Evolutionary conservation across 2,113 vertebrate genomes (phyloP), one percentile per base, ranked within the genome.

Genomic region (Chrysochloris asiatica): DNA sequence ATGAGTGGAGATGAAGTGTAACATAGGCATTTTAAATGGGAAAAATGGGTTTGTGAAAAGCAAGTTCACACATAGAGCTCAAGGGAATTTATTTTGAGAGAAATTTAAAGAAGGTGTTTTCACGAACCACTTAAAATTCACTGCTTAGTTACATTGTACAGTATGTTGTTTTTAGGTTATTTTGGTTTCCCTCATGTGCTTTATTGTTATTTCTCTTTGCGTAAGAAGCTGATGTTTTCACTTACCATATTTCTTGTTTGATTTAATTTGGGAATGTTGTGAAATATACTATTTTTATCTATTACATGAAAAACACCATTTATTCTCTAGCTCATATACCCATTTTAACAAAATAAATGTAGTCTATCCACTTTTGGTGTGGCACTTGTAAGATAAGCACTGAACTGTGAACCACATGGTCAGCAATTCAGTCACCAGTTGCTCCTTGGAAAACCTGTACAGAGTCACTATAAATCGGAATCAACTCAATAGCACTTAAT

Each of bases 81-180:
- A 54, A 65, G 59, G 30, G 83, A 86, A 80, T 16, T 88, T 93
- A 85, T 90, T 94, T 61, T 92, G 90, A 91, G 78, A 88, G 56
- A 95, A 73, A 69, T 93, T 17, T 75, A 47, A 86, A 45, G 56
- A 89, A 86, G 65, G 76, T 81, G 88, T 95, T 93, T 92, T 94
- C 76, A 92, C 0, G 1, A 94, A 88, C 41, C 43, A 85, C 83
- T 91, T 78, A 80, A 90, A 84, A 92, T 95, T 93, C 92, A 63
- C 76, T 82, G 80, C 33, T 91, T 78, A 9, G 41, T 80, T 54
- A 16, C 56, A 54, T 83, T 71, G 52, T 67, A 47, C 11, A 33
- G 54, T 47, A 75, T 59, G 75, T 83, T 17, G n/a, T 71, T 87
- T 87, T 76, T 38, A 61, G 8, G 80, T 91, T 93, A 76, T 90